Percentiles rank a stretch among this genome's conserved stretches.
phyloP scores from a whole-genome alignment of 2,888 invertebrate species.

The Campopleginae sp. region DNA sequence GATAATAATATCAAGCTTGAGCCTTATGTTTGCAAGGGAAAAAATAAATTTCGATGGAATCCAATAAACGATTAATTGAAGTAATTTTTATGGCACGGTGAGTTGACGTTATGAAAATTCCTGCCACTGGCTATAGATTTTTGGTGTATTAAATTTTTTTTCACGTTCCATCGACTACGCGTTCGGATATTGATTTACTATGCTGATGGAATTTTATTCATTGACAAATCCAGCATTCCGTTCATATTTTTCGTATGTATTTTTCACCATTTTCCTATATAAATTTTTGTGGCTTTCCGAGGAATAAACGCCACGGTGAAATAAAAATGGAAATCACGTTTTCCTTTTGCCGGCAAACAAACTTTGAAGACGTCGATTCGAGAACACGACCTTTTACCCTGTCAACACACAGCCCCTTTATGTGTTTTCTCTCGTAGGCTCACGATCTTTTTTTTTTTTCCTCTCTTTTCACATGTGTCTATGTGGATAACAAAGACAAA shows the following conservation, averaged over 20 bases:
- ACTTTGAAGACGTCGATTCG: constrained; percentile 36
- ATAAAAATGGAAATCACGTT: constrained; percentile 62
- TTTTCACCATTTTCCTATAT: not conserved
- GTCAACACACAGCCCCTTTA: constrained; percentile 21
- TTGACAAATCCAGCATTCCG: constrained; percentile 14
- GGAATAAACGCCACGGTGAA: constrained; percentile 16
- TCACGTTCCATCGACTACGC: not conserved
- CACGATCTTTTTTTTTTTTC: not conserved
- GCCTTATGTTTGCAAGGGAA: not conserved
- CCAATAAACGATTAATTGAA: not conserved
- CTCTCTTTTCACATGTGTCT: not conserved
- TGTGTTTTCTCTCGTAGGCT: not conserved
- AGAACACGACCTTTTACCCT: constrained; percentile 42
- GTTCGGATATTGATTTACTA: constrained; percentile 4
- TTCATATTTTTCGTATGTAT: not conserved
- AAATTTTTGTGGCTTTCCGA: not conserved
- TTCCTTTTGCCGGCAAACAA: constrained; percentile 48
- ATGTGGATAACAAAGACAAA: constrained; percentile 3
- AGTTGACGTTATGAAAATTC: constrained; percentile 39
- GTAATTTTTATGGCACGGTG: not conserved
- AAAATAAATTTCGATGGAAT: not conserved
- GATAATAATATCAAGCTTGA: not conserved
- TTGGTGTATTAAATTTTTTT: constrained; percentile 18
- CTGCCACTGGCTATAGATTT: not conserved
- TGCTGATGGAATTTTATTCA: not conserved